Base-by-base conservation (phyloP, 2,113 vertebrate genomes). In the Noctilio leporinus region DNA sequence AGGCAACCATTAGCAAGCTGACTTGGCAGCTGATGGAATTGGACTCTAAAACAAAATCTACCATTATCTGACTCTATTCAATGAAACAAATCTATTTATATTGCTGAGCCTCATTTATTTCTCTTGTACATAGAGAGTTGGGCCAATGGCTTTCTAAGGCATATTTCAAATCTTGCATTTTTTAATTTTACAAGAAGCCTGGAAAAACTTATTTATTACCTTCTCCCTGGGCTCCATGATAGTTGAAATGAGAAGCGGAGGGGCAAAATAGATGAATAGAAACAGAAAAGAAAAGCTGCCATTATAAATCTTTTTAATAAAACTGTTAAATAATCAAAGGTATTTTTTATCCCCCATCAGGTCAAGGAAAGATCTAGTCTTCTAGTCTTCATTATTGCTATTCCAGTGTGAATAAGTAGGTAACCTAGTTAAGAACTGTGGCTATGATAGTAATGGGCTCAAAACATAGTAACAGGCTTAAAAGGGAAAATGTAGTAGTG, bases 11-110 rank as follows among this genome's bases (percentile, higher is more conserved):
- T 73, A n/a, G 10, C 75, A 95, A 93, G 87, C 3, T 89, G 62
- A 75, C 72, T 69, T 70, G 28, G 38, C 45, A 75, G 17, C 55
- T 89, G 11, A 70, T 86, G 8, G 5, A 93, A 67, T n/a, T 70
- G 11, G 4, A 51, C 91, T 94, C 62, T 45, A 57, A 95, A 76
- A 82, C 33, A 87, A 28, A 91, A 84, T 84, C 3, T 70, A 33
- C 33, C 30, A 72, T 92, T 77, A 72, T 92, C 4, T 43, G 73
- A 28, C 35, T 93, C 28, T 35, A 75, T 7, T 87, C 62, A 85
- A n/a, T 62, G 53, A 33, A 95, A 88, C 59, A 77, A 87, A 90
- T 92, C 81, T 43, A 75, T 64, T 38, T 92, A 40, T 89, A 62
- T 77, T 82, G 93, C 43, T 91, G 40, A 95, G 16, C 3, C n/a